Evolutionary conservation across 2,797 vertebrate genomes (phyloP).

Genomic region (Coendou prehensilis): DNA sequence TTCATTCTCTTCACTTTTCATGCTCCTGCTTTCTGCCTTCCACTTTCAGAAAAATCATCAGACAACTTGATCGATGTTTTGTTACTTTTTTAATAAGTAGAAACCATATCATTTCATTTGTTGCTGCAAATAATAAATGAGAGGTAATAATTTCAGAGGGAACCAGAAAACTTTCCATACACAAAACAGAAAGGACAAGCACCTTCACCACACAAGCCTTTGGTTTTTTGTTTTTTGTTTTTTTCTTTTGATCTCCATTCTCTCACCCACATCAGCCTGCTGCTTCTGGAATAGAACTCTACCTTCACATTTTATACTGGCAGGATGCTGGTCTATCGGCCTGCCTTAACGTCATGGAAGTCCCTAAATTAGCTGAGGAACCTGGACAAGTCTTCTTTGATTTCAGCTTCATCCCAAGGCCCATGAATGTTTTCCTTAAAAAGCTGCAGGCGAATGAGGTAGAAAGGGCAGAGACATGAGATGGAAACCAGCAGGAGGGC

Average conservation of each 20-base stretch:
- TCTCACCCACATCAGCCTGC: neutral
- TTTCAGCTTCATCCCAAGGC: constrained; percentile 99
- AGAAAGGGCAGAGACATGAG: constrained; percentile 94
- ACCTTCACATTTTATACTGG: neutral
- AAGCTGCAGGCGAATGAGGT: constrained; percentile 94
- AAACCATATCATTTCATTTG: constrained; percentile 38
- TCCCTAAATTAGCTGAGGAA: constrained; percentile 90
- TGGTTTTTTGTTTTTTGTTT: neutral
- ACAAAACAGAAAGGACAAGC: neutral
- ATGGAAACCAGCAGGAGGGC: constrained; percentile 91
- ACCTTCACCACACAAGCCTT: neutral
- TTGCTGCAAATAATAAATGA: neutral
- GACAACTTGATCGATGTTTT: constrained; percentile 16
- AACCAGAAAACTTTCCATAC: neutral
- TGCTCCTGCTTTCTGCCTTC: neutral
- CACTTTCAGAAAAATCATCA: constrained; percentile 52
- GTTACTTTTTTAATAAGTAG: constrained; percentile 74
- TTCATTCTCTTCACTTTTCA: neutral
- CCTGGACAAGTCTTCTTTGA: constrained; percentile 95
- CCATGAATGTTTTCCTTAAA: constrained; percentile 99
- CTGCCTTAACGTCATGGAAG: neutral
- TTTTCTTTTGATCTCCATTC: constrained; percentile 12
- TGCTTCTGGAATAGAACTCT: neutral
- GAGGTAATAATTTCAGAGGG: neutral
- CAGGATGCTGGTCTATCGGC: neutral